A percentile compares a stretch with the other conserved stretches of the same genome.
These are phyloP conservation scores for Riptortus pedestris DNA, from an alignment of 1,140 invertebrate genomes.

Conservation along the genomic window DNA sequence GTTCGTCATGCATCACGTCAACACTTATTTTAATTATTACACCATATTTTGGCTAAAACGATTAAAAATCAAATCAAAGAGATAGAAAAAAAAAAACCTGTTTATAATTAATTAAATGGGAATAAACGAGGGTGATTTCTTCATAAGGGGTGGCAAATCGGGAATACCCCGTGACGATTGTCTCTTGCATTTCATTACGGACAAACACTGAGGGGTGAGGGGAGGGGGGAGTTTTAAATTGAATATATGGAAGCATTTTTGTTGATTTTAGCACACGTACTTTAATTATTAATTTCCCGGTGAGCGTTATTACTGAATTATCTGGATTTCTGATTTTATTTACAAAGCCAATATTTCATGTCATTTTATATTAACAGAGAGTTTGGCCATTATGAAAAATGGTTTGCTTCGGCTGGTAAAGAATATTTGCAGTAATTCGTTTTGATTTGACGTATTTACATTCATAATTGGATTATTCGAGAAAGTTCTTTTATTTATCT, in stretches of 20 bases:
- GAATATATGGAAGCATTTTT: conserved; percentile 8
- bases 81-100: background rate
- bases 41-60: too few relatives aligned
- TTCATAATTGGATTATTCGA: too few relatives aligned
- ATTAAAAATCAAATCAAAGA: background rate
- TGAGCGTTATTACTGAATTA: conserved; percentile 10
- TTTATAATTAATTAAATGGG: too few relatives aligned
- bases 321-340: conserved; percentile 13
- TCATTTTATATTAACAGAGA: background rate
- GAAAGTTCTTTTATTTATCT: too few relatives aligned
- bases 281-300: conserved; percentile 13
- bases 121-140: background rate
- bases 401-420: background rate
- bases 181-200: conserved; percentile 6
- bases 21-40: too few relatives aligned
- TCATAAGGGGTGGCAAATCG: too few relatives aligned
- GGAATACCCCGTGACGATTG: background rate
- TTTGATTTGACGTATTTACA: conserved; percentile 3
- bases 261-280: conserved; percentile 2
- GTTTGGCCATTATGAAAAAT: background rate
- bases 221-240: background rate
- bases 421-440: conserved; percentile 4
- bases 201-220: conserved; percentile 5
- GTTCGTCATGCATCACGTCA: background rate
- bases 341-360: background rate